Conservation (phyloP, 2,113 vertebrate genomes). For the Ptychochromis oligacanthus region DNA sequence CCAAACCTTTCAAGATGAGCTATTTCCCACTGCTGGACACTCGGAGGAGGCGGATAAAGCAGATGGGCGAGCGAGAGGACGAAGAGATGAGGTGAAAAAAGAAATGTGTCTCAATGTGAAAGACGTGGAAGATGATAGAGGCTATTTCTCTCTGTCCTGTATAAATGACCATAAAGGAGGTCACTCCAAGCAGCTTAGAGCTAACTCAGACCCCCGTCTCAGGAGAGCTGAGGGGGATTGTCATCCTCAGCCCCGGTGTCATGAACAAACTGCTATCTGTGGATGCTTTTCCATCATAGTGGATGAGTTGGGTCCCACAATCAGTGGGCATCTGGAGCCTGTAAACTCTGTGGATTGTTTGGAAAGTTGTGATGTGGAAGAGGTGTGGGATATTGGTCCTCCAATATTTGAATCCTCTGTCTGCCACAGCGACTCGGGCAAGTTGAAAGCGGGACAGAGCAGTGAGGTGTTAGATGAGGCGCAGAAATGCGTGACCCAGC, state of each 20-base stretch:
- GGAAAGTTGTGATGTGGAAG: neutral
- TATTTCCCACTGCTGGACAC: neutral
- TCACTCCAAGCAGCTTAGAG: rapidly evolving
- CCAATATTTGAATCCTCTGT: constrained; percentile 53
- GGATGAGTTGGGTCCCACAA: neutral
- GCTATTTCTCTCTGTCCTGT: constrained; percentile 34
- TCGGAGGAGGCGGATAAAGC: neutral
- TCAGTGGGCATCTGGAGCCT: neutral
- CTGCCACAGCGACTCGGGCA: neutral
- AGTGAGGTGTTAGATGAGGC: neutral
- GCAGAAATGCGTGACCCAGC: neutral
- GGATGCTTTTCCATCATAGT: neutral
- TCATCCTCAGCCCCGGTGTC: neutral
- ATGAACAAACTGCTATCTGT: neutral
- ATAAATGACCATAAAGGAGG: neutral
- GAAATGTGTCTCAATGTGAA: rapidly evolving
- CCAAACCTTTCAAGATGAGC: neutral
- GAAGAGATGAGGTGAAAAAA: neutral
- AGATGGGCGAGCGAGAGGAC: neutral
- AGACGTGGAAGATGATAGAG: constrained; percentile 21
- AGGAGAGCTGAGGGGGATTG: neutral
- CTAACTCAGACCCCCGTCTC: neutral
- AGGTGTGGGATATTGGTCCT: constrained; percentile 6
- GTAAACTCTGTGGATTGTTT: neutral
- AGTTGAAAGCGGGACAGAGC: neutral